Evolutionary conservation across 2,113 vertebrate species (phyloP).

Genomic region (Eulemur rufifrons): DNA sequence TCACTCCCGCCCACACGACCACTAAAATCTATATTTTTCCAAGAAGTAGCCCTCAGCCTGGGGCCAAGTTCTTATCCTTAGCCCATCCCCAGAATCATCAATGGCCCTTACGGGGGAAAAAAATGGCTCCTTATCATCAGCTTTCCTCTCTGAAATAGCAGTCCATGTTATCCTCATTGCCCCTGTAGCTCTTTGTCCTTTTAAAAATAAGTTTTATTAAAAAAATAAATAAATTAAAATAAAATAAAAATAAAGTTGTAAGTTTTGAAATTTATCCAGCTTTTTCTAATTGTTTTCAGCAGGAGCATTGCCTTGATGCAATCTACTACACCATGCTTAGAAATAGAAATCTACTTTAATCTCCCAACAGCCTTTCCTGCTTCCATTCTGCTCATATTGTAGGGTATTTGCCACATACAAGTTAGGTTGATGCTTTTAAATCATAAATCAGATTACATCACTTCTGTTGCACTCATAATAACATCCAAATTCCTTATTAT

Average conservation of each 20-base stretch:
- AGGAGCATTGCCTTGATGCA: not conserved
- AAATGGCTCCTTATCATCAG: not conserved
- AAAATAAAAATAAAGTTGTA: not conserved
- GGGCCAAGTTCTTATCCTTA: not conserved
- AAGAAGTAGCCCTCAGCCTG: not conserved
- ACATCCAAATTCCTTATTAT: not conserved
- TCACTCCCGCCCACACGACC: not conserved
- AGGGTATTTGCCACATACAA: not conserved
- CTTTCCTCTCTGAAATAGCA: not conserved
- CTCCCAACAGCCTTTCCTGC: not conserved
- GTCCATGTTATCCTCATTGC: not conserved
- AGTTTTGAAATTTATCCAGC: not conserved
- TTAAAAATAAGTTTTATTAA: not conserved
- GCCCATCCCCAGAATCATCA: not conserved
- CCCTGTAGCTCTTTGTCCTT: not conserved
- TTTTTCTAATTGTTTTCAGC: not conserved
- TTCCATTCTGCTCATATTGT: not conserved
- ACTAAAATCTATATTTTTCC: constrained; percentile 28
- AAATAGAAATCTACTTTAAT: constrained; percentile 17
- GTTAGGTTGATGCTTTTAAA: not conserved
- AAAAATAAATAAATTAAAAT: too few species aligned
- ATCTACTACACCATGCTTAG: not conserved
- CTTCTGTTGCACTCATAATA: not conserved
- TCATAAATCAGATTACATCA: not conserved
- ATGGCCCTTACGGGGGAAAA: not conserved